Evolutionary conservation across 1,140 invertebrate species (phyloP), one percentile per base, ranked within the genome.

Genomic region (Aphaenogaster rudis): DNA sequence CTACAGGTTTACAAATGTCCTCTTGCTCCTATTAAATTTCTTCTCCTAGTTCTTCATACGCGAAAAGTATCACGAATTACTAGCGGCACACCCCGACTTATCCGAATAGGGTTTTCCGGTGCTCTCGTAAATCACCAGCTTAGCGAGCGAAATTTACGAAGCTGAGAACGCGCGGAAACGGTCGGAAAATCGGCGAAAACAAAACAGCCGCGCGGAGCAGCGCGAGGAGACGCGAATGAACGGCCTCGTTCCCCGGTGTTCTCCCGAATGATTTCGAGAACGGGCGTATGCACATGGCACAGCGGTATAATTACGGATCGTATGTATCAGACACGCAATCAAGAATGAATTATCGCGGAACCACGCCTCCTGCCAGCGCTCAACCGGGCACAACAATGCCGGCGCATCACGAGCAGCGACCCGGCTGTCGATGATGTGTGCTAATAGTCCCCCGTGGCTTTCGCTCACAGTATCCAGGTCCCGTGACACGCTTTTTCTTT

Each of bases 291-390:
- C 81, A 86, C 78, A 86, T 86, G 87, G 86, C 89, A 91, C 87
- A 76, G 82, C 78, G 86, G 88, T 90, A 93, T 94, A 95, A 95
- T 95, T 94, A 94, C 94, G 92, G 94, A 91, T 93, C 94, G 93
- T 92, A 94, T 95, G 94, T 95, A 95, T 94, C 94, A 94, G 94
- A 95, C 95, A 95, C 94, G 94, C 92, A 94, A 95, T 95, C 95
- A 95, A 93, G 94, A 94, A 94, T 95, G 94, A 95, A 95, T 95
- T 95, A 95, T 94, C 92, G 93, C 85, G 84, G 81, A 77, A 90
- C 92, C 93, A 93, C 93, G 92, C 93, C 94, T 93, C 92, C 92
- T 92, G 90, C 93, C 91, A 92, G 90, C 91, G 92, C 77, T 92
- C 90, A 89, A 92, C 92, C 91, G 86, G 71, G 90, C 85, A 91